These are phyloP conservation scores for Urocitellus parryii DNA, from an alignment of 2,113 vertebrate species.

Conservation along the genomic window DNA sequence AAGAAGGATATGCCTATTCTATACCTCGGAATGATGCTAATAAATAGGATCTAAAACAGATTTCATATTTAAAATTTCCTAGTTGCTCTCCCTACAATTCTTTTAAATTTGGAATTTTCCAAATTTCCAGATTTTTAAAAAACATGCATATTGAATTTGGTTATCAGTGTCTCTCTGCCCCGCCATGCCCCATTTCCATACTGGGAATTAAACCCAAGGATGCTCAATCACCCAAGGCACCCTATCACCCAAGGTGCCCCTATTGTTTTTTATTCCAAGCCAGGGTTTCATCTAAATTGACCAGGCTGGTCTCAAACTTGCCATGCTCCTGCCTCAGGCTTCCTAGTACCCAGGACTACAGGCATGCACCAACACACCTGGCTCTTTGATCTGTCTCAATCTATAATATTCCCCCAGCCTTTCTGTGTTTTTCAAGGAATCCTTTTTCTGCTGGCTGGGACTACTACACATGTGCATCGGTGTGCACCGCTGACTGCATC, in stretches of 20 bases:
- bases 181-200: background rate
- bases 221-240: background rate
- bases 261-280: background rate
- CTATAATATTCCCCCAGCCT: background rate
- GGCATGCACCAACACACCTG: background rate
- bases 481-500: background rate
- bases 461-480: too few species aligned
- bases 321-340: background rate
- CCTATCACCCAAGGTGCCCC: background rate
- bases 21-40: background rate
- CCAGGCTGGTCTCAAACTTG: background rate
- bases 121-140: background rate
- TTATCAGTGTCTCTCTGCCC: background rate
- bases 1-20: conserved; percentile 7
- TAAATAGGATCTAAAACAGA: conserved; percentile 1
- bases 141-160: background rate
- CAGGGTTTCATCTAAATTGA: background rate
- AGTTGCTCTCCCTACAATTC: background rate
- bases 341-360: background rate
- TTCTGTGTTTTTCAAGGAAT: background rate
- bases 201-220: background rate
- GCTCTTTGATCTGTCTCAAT: background rate
- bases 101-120: background rate
- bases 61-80: background rate
- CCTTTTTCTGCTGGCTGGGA: background rate